Evolutionary conservation across 2,113 vertebrate genomes (phyloP).

Genomic region (Myrmecobius fasciatus): DNA sequence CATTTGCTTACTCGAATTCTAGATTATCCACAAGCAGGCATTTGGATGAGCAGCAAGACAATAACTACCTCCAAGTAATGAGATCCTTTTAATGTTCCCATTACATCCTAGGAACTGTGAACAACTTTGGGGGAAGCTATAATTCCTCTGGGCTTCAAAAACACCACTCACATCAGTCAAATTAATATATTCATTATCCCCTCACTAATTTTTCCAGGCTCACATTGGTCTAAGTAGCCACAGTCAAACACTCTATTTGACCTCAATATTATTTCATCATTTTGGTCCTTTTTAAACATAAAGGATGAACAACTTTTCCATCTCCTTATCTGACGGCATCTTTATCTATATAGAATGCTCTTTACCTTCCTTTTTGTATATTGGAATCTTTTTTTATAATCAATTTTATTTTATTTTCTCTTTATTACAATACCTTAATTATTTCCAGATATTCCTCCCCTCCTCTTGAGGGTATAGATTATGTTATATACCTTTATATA

Average conservation of each 20-base stretch:
- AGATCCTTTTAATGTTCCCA: neutral
- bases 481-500: neutral
- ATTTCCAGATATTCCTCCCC: too few species aligned
- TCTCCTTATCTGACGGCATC: neutral
- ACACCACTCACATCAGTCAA: neutral
- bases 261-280: neutral
- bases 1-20: neutral
- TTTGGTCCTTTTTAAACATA: neutral
- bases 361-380: neutral
- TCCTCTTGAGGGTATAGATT: neutral
- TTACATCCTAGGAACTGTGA: neutral
- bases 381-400: too few species aligned
- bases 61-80: neutral
- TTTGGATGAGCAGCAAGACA: neutral
- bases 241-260: neutral
- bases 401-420: too few species aligned
- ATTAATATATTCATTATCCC: neutral
- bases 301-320: neutral
- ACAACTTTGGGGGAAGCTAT: neutral
- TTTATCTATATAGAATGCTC: neutral
- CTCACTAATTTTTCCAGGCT: neutral
- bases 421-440: too few species aligned
- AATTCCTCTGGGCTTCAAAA: neutral
- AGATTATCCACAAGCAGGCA: neutral
- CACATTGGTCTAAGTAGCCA: neutral